phyloP scores from a whole-genome alignment of 2,113 vertebrate genomes.

The Pterophyllum scalare region DNA sequence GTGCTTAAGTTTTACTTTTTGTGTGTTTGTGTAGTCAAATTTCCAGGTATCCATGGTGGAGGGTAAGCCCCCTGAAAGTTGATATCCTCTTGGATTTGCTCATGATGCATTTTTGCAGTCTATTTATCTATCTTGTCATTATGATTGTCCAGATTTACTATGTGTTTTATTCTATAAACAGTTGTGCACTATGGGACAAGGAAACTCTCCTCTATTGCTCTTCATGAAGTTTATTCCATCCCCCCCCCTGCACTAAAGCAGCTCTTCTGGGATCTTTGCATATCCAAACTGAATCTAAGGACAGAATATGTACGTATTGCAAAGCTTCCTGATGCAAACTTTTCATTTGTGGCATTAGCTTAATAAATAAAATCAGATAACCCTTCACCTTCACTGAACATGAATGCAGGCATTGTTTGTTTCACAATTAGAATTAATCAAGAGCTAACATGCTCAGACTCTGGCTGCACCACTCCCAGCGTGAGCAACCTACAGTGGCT shows the following conservation, averaged over 20 bases:
- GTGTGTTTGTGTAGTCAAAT: not conserved
- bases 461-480: no score
- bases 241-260: not conserved
- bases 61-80: not conserved
- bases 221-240: not conserved
- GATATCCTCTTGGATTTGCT: not conserved
- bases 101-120: not conserved
- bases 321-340: no score
- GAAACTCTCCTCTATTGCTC: not conserved
- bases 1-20: not conserved
- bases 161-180: no score
- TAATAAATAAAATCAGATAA: no score
- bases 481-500: no score
- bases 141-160: not conserved
- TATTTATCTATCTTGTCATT: not conserved
- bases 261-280: not conserved
- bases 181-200: not conserved
- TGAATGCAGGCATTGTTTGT: not conserved
- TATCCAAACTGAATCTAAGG: not conserved
- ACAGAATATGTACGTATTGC: no score
- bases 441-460: not conserved
- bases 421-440: not conserved
- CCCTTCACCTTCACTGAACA: not conserved
- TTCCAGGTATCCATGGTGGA: not conserved
- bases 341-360: no score